Percentiles rank a stretch among this genome's conserved stretches.
Evolutionary conservation across 2,888 invertebrate genomes (phyloP).

Genomic region (Rhingia rostrata): DNA sequence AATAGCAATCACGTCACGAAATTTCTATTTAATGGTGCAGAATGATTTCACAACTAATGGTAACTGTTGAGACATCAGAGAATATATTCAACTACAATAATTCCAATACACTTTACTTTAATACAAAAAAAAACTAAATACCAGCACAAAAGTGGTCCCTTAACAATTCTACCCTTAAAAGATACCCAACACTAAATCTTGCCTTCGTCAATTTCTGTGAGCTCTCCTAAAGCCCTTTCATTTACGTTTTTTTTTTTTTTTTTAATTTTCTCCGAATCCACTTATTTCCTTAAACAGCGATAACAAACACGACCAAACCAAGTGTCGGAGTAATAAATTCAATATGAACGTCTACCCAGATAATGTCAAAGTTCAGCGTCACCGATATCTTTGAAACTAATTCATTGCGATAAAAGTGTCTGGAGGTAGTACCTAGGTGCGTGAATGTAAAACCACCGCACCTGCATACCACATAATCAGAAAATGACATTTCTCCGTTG

Average conservation of each 20-base stretch:
- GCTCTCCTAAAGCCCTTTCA: too few relatives aligned
- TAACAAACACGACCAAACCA: conserved; percentile 8
- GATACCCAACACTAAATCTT: too few relatives aligned
- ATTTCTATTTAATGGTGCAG: too few relatives aligned
- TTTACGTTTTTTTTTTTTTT: not conserved
- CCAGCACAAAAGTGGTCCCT: too few relatives aligned
- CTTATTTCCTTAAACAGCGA: not conserved
- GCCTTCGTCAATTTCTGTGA: too few relatives aligned
- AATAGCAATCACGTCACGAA: too few relatives aligned
- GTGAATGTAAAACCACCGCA: not conserved
- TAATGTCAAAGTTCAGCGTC: conserved; percentile 33
- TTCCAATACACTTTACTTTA: too few relatives aligned
- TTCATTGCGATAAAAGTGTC: conserved; percentile 24
- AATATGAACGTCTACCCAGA: conserved; percentile 38
- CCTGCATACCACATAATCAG: not conserved
- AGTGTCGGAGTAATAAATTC: conserved; percentile 20
- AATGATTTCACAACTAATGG: too few relatives aligned
- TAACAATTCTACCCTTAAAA: too few relatives aligned
- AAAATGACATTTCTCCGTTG: not conserved
- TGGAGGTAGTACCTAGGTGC: conserved; percentile 6
- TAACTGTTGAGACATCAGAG: too few relatives aligned
- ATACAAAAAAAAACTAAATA: too few relatives aligned
- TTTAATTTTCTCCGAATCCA: not conserved
- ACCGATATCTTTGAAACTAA: conserved; percentile 36
- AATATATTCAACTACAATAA: too few relatives aligned